Conservation (phyloP, 2,797 vertebrate species). For the Microtus obscurus region DNA sequence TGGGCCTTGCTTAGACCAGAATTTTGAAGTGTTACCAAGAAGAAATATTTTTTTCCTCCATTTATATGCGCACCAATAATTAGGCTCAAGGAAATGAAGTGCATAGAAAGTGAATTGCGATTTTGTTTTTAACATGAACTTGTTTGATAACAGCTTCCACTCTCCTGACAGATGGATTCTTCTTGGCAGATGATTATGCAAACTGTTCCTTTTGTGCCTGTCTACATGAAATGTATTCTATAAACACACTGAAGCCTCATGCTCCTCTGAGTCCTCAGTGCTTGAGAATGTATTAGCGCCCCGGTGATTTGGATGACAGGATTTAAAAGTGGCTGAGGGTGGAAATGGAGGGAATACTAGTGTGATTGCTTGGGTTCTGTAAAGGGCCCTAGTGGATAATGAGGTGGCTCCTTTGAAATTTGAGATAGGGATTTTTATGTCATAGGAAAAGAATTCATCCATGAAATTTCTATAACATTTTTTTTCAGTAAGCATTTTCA, state of each 20-base stretch:
- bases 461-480: neutral
- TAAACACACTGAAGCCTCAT: constrained; percentile 72
- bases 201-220: constrained; percentile 76
- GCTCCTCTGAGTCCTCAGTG: constrained; percentile 63
- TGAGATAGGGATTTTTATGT: neutral
- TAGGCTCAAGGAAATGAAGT: constrained; percentile 74
- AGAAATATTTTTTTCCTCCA: constrained; percentile 55
- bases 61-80: constrained; percentile 73
- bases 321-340: constrained; percentile 56
- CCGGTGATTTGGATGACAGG: constrained; percentile 63
- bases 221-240: constrained; percentile 80
- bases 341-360: neutral
- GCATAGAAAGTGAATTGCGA: constrained; percentile 67
- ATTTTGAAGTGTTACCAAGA: constrained; percentile 55
- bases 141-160: constrained; percentile 67
- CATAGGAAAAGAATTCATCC: neutral
- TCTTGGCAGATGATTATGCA: constrained; percentile 80
- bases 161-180: constrained; percentile 81
- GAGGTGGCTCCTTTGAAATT: constrained; percentile 44
- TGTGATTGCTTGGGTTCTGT: constrained; percentile 42
- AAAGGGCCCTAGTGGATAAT: neutral
- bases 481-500: constrained; percentile 53
- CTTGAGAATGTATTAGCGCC: constrained; percentile 64
- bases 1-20: constrained; percentile 42
- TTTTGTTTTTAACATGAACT: constrained; percentile 74